These are phyloP conservation scores for Betta splendens DNA, from an alignment of 2,797 vertebrate genomes.

Conservation along the genomic window DNA sequence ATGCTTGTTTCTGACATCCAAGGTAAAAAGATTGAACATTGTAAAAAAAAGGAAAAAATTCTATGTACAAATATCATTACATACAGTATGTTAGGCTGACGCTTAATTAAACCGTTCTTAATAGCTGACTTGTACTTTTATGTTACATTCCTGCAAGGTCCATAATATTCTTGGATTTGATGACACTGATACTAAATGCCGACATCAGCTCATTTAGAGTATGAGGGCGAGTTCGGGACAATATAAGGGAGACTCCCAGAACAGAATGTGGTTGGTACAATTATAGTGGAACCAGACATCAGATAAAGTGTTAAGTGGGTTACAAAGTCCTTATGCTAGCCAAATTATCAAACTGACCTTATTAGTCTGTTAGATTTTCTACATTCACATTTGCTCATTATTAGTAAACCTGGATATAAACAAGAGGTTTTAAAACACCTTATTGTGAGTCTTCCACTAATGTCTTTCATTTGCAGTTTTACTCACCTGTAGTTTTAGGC, in stretches of 20 bases:
- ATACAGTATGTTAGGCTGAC: too few relatives aligned
- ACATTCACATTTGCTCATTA: not conserved
- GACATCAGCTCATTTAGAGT: not conserved
- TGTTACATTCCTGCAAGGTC: constrained; percentile 4
- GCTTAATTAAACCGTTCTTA: not conserved
- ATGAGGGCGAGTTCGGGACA: constrained; percentile 10
- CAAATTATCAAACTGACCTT: not conserved
- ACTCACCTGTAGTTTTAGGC: not conserved
- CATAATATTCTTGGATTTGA: constrained; percentile 4
- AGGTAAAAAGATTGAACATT: too few relatives aligned
- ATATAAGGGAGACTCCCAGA: constrained; percentile 3
- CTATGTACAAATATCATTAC: too few relatives aligned
- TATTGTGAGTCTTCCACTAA: not conserved
- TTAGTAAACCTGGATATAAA: not conserved
- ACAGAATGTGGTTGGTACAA: constrained; percentile 25
- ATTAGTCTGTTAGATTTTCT: not conserved
- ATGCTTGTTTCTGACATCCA: too few relatives aligned
- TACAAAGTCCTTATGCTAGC: not conserved
- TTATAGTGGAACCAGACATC: not conserved
- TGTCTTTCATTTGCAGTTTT: not conserved
- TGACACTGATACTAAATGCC: constrained; percentile 3
- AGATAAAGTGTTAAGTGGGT: not conserved
- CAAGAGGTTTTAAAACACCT: not conserved
- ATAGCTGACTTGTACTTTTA: not conserved
- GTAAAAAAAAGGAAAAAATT: too few relatives aligned